These are phyloP conservation scores for Sebastolobus alascanus DNA, from an alignment of 2,797 vertebrate species.

Conservation along the genomic window DNA sequence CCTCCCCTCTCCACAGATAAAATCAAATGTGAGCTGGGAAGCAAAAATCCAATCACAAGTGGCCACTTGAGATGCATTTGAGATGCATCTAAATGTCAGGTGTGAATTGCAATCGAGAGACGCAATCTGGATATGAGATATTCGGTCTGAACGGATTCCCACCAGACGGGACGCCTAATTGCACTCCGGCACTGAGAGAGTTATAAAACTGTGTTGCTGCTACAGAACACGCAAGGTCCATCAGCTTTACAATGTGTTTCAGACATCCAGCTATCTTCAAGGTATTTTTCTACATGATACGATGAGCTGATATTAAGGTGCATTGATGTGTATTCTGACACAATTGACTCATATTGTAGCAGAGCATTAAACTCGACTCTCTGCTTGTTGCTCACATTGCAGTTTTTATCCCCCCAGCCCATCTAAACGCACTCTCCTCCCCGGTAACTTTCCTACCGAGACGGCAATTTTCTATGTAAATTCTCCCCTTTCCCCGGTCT, in stretches of 20 bases:
- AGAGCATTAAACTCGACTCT: slow-evolving; percentile 11
- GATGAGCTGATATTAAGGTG: background rate
- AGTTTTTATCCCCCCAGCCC: slow-evolving; percentile 36
- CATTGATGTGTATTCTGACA: background rate
- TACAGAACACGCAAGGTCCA: background rate
- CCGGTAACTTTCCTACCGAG: slow-evolving; percentile 57
- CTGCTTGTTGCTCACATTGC: slow-evolving; percentile 56
- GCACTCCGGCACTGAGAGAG: background rate
- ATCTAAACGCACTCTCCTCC: slow-evolving; percentile 19
- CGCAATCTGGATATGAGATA: slow-evolving; percentile 24
- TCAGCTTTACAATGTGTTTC: background rate
- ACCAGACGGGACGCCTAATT: slow-evolving; percentile 15
- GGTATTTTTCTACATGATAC: background rate
- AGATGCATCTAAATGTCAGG: slow-evolving; percentile 38
- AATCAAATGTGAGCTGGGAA: slow-evolving; percentile 37
- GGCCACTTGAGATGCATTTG: slow-evolving; percentile 20
- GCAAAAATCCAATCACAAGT: slow-evolving; percentile 43
- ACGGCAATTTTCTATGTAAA: slow-evolving; percentile 71
- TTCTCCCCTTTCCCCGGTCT: slow-evolving; percentile 28
- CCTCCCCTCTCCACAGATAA: background rate
- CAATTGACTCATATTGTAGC: slow-evolving; percentile 3
- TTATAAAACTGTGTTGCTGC: background rate
- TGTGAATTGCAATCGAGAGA: slow-evolving; percentile 18
- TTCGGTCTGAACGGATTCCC: background rate
- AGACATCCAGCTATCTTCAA: background rate